A percentile compares a stretch with the other conserved stretches of the same genome.
Evolutionary conservation across 2,113 vertebrate species (phyloP).

Genomic region (Falco punctatus): DNA sequence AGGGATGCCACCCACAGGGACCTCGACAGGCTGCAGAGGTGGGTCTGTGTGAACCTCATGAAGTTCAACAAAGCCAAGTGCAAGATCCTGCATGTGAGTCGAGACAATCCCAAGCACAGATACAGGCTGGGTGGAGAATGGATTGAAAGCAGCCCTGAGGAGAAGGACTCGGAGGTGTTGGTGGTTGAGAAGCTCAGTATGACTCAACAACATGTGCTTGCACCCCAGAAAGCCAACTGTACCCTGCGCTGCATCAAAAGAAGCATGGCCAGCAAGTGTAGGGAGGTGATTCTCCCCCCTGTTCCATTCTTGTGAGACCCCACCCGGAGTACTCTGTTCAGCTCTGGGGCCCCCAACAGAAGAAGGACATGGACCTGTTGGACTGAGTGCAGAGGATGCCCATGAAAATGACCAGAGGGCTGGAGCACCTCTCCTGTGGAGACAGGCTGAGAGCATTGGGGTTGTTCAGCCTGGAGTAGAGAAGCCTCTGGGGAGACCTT

Average conservation of each 20-base stretch:
- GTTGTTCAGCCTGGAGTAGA: not conserved
- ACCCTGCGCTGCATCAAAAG: not conserved
- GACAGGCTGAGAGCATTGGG: not conserved
- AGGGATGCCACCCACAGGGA: not conserved
- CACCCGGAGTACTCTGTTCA: not conserved
- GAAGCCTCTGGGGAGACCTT: too few species aligned
- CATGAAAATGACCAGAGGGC: not conserved
- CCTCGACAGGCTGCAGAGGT: too few species aligned
- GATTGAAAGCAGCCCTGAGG: not conserved
- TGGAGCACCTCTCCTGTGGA: not conserved
- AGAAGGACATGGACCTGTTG: not conserved
- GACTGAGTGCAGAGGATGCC: not conserved
- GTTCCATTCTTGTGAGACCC: not conserved
- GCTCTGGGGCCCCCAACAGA: not conserved
- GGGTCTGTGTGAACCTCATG: not conserved
- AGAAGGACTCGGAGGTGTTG: not conserved
- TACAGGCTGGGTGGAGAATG: not conserved
- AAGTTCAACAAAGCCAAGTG: not conserved
- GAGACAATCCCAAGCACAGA: not conserved
- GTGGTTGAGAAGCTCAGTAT: not conserved
- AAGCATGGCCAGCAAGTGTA: rapidly evolving
- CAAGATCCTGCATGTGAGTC: not conserved
- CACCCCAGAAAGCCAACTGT: not conserved
- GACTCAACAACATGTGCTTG: too few species aligned
- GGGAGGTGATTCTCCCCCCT: not conserved